Evolutionary conservation across 35 echinoderm and acorn worm species (phyloP).

Genomic region (Anneissia japonica): DNA sequence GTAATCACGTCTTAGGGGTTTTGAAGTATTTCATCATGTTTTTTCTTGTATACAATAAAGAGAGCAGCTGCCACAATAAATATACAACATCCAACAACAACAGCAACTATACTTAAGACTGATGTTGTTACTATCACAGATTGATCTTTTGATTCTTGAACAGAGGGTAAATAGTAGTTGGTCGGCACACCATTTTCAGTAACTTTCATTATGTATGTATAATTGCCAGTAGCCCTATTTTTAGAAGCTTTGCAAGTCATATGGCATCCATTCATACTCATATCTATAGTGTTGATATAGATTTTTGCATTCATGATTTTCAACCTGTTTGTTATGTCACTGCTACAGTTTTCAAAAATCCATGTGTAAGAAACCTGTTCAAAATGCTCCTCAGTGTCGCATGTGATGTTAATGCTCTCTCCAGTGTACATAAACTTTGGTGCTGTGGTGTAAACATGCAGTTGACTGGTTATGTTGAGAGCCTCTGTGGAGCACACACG

Average conservation of each 20-base stretch:
- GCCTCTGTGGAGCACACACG: not conserved
- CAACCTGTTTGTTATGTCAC: not conserved
- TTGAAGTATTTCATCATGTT: not conserved
- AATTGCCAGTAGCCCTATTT: not conserved
- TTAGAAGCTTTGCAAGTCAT: not conserved
- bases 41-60: not conserved
- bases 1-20: not conserved
- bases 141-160: too few relatives aligned
- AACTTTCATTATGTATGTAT: not conserved
- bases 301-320: not conserved
- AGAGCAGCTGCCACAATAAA: not conserved
- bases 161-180: too few relatives aligned
- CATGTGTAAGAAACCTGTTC: not conserved
- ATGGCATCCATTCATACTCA: not conserved
- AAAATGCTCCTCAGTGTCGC: not conserved
- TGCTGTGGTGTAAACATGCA: not conserved
- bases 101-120: too few relatives aligned
- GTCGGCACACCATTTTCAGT: too few relatives aligned
- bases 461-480: not conserved
- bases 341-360: not conserved
- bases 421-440: not conserved
- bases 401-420: not conserved
- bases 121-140: not conserved
- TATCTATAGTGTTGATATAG: not conserved
- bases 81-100: not conserved